Evolutionary conservation across 2,797 vertebrate species (phyloP).

Genomic region (Trachurus trachurus): DNA sequence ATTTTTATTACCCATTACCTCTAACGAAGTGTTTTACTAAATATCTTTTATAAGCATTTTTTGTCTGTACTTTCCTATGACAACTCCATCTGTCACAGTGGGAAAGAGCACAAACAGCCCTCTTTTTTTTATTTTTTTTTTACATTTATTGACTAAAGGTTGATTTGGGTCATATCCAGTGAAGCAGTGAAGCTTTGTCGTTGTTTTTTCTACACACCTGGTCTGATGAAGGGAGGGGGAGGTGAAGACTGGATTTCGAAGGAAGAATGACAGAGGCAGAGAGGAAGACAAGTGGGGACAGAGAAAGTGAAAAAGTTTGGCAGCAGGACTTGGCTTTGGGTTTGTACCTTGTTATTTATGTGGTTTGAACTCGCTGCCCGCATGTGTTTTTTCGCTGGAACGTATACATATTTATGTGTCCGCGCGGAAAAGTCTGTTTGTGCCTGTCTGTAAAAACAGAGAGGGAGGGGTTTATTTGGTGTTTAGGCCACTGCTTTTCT

Average conservation of each 20-base stretch:
- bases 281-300: conserved; percentile 43
- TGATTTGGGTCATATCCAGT: conserved; percentile 29
- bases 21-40: not conserved
- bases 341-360: conserved; percentile 54
- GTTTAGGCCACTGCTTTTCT: conserved; percentile 7
- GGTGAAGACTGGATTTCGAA: not conserved
- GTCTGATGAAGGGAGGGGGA: not conserved
- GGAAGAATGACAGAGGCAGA: conserved; percentile 20
- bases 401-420: conserved; percentile 39
- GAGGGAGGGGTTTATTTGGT: conserved; percentile 12
- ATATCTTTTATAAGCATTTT: conserved; percentile 3
- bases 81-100: not conserved
- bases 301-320: conserved; percentile 61
- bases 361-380: conserved; percentile 11
- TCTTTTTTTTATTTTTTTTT: not conserved
- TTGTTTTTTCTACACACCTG: conserved; percentile 49
- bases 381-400: conserved; percentile 31
- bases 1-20: not conserved
- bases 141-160: conserved; percentile 17
- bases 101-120: not conserved
- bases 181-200: conserved; percentile 3
- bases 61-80: not conserved
- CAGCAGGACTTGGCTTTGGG: conserved; percentile 24
- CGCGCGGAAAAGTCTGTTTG: conserved; percentile 17
- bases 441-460: conserved; percentile 31